A percentile compares a stretch with the other conserved stretches of the same genome.
Evolutionary conservation across 1,140 invertebrate species (phyloP).

Genomic region (Hormaphis cornu): DNA sequence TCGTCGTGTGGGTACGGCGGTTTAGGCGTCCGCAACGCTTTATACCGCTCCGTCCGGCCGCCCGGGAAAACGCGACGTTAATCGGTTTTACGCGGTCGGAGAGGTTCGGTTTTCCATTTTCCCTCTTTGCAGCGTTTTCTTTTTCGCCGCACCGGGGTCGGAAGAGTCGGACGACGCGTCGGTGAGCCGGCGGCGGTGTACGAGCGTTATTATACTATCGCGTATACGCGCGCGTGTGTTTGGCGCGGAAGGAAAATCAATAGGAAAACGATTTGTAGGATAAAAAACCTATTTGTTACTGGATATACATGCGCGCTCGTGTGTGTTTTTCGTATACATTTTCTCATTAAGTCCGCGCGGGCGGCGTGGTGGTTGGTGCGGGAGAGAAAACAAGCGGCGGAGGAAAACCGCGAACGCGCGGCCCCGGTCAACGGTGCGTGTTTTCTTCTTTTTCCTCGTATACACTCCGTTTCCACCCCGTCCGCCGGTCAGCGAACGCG

Average conservation of each 20-base stretch:
- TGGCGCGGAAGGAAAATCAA: constrained; percentile 15
- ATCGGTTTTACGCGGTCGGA: not conserved
- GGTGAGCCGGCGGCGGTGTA: no score
- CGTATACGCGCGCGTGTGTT: no score
- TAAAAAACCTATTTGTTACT: constrained; percentile 24
- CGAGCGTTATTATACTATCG: not conserved
- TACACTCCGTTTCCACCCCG: not conserved
- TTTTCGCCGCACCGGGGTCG: no score
- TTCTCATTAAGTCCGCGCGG: constrained; percentile 12
- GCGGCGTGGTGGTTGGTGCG: not conserved
- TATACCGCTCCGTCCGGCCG: no score
- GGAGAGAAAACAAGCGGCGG: not conserved
- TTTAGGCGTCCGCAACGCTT: no score
- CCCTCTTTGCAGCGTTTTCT: no score
- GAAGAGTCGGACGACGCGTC: not conserved
- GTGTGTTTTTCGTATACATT: not conserved
- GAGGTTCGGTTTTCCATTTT: no score
- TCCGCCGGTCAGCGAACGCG: constrained; percentile 9
- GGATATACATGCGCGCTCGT: not conserved
- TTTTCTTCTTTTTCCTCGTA: not conserved
- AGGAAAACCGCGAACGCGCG: constrained; percentile 10
- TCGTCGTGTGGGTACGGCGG: no score
- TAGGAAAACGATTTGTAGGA: constrained; percentile 23
- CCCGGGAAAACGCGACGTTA: no score
- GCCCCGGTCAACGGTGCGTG: constrained; percentile 15